Evolutionary conservation across 2,113 vertebrate genomes (phyloP).

Genomic region (Oreochromis aureus): DNA sequence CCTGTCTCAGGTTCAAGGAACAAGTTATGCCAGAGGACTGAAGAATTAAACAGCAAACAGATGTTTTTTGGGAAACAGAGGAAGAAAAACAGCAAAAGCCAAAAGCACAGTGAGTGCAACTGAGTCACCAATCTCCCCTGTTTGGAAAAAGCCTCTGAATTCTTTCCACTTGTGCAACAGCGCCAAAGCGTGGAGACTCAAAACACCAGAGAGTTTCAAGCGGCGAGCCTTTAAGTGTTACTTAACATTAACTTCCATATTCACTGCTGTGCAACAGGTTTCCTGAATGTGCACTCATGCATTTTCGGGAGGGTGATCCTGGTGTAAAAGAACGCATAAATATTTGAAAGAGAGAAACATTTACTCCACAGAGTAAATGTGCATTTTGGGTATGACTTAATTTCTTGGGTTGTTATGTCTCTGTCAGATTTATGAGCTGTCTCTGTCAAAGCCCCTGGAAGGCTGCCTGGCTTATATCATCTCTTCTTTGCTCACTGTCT

Average conservation of each 20-base stretch:
- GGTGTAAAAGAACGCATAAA: background rate
- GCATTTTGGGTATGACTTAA: conserved; percentile 23
- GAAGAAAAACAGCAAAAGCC: conserved; percentile 5
- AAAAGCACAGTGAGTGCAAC: background rate
- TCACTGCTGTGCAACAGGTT: background rate
- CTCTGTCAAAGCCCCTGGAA: conserved; percentile 8
- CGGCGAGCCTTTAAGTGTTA: background rate
- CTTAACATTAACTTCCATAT: background rate
- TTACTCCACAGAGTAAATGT: background rate
- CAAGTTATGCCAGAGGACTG: conserved; percentile 7
- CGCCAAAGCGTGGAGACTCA: background rate
- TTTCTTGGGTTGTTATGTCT: conserved; percentile 24
- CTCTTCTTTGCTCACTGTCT: background rate
- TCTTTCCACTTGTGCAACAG: conserved; percentile 34
- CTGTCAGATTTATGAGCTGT: conserved; percentile 40
- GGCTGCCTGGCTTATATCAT: conserved; percentile 42
- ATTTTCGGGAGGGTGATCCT: background rate
- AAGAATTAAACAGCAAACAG: background rate
- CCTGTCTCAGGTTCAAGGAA: background rate
- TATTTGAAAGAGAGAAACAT: conserved; percentile 13
- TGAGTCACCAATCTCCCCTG: conserved; percentile 15
- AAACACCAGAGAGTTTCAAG: background rate
- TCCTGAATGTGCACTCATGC: background rate
- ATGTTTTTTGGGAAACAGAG: conserved; percentile 3
- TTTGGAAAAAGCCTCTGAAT: conserved; percentile 11